Evolutionary conservation across 1,140 invertebrate genomes (phyloP), one percentile per base, ranked within the genome.

Genomic region (Sweltsa coloradensis): DNA sequence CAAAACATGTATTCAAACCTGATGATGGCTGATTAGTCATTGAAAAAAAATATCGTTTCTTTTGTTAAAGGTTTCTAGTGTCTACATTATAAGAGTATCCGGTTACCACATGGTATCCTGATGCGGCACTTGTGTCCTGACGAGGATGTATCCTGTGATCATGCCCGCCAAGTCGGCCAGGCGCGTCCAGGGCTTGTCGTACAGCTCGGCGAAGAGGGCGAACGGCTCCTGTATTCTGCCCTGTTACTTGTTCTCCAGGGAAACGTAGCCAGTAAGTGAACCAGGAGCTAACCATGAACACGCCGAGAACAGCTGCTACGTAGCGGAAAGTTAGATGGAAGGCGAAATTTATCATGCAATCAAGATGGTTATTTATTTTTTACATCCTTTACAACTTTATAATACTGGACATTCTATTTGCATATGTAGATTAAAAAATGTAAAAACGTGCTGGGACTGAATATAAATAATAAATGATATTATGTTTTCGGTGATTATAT

Each of bases 131-230:
- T n/a, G n/a, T n/a, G 55, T 54, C 44, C 57, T 63, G 23, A 55
- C 59, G 1, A 69, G 55, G 39, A 64, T 60, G 58, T 63, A 67
- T 36, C 66, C 66, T 1, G 57, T 51, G 19, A 53, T 49, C 57
- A 69, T 65, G 4, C 66, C 66, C 47, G 68, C 57, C 22, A 69
- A 50, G 52, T 67, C 66, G 42, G 65, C 62, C 16, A 68, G 59
- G 55, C 64, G 59, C 0, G 60, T 59, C 59, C 64, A 68, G 3
- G 65, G 62, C 45, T 69, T 66, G 42, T 68, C 65, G 36, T 64
- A 65, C 11, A 68, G 51, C 50, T 61, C 64, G 18, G 67, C 64
- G 37, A 66, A 69, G 50, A 63, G 57, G 7, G 60, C 62, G 31
- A 68, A 64, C 14, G 66, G 65, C 51, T 68, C 60, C 31, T 59